Percentiles rank a stretch among this genome's conserved stretches.
These are phyloP conservation scores for Salvelinus namaycush DNA, from an alignment of 2,113 vertebrate species.

Conservation along the genomic window DNA sequence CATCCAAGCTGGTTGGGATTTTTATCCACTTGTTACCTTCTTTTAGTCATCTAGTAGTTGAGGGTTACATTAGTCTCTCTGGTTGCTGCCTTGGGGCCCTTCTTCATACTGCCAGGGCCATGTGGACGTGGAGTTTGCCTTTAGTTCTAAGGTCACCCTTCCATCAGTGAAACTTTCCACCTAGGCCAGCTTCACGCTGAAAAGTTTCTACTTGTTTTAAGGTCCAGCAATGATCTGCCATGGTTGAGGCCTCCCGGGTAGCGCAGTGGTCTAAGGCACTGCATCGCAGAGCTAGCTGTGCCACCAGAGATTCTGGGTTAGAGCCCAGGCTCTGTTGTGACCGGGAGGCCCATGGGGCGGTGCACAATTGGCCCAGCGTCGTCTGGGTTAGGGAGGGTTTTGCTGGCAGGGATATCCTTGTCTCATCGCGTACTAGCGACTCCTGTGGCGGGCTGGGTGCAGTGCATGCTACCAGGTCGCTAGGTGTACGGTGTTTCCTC, in stretches of 20 bases:
- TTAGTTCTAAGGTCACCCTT: slow-evolving; percentile 47
- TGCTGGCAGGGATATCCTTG: too few relatives aligned
- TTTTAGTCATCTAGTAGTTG: neutral
- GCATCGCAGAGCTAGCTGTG: too few relatives aligned
- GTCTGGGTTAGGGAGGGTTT: too few relatives aligned
- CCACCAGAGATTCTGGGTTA: too few relatives aligned
- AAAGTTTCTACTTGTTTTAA: slow-evolving; percentile 9
- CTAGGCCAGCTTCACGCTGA: slow-evolving; percentile 21
- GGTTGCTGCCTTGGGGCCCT: slow-evolving; percentile 27
- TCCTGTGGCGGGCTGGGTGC: too few relatives aligned
- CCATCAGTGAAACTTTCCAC: slow-evolving; percentile 6
- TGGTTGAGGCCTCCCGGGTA: neutral
- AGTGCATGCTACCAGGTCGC: too few relatives aligned
- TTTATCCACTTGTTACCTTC: neutral
- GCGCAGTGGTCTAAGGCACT: too few relatives aligned
- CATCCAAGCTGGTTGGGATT: neutral
- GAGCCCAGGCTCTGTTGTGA: too few relatives aligned
- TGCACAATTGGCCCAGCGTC: too few relatives aligned
- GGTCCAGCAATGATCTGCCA: slow-evolving; percentile 4
- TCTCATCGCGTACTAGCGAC: too few relatives aligned
- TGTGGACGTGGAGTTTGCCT: slow-evolving; percentile 34
- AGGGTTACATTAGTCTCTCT: slow-evolving; percentile 3
- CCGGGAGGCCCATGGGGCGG: too few relatives aligned
- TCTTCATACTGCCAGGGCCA: slow-evolving; percentile 11
- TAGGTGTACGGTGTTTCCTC: too few relatives aligned